Base-by-base conservation (phyloP, 2,888 invertebrate species). In the Nysson spinosus region DNA sequence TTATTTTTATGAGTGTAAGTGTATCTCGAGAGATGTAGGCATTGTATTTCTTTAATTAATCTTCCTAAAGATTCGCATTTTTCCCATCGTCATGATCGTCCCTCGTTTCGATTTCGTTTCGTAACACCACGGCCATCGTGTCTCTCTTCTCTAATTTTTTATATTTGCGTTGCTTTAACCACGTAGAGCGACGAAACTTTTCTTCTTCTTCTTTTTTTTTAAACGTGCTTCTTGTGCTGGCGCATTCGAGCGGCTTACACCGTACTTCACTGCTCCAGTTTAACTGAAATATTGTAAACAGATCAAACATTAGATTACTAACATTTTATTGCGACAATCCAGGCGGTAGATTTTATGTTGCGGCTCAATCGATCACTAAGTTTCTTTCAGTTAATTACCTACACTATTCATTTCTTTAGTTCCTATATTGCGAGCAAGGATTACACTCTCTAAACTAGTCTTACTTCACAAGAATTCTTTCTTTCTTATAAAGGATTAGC, bases 151-250 rank as follows among this genome's bases (percentile, higher is more conserved):
- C 72, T 75, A 72, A 70, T 63, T 69, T 79, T 72, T 30, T 42
- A 71, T 79, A 85, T 84, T 82, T 81, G 73, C 82, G 82, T 85
- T 82, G 84, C 83, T 83, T 85, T 85, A 83, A 79, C 80, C 76
- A 75, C 77, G 83, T 83, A 84, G 84, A 85, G 85, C 84, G 82
- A 85, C 83, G 84, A 83, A 85, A 85, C 82, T 84, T 79, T 81
- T 78, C 74, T 75, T n/a, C n/a, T n/a, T n/a, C n/a, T n/a, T n/a
- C n/a, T n/a, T n/a, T n/a, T n/a, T n/a, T 60, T 69, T 73, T 67
- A 71, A 74, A 75, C 68, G 50, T 60, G 69, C 70, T 50, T 69
- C 67, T 69, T 72, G 72, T 72, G 72, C 72, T 78, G 68, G 68
- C 70, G 70, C 67, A 69, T 77, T 64, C 50, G 73, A 72, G 79